Evolutionary conservation across 2,113 vertebrate species (phyloP), one percentile per base, ranked within the genome.

Genomic region (Oreochromis niloticus): DNA sequence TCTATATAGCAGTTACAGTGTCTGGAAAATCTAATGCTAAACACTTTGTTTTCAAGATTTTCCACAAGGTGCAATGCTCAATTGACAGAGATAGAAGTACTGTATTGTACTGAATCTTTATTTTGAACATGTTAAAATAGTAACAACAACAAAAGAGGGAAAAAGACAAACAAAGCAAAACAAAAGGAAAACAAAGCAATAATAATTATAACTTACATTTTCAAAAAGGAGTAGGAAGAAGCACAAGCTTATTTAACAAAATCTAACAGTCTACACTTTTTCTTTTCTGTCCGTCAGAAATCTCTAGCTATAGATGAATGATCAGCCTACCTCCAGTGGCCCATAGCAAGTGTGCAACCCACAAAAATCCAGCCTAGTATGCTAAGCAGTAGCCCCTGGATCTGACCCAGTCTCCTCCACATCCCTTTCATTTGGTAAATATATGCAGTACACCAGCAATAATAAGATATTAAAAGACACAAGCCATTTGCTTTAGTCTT

Each of bases 301-400:
- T 61, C 14, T 36, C 59, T 63, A 63, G 32, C 4, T 63, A n/a
- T 36, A n/a, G 32, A 36, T 50, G 12, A 34, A 79, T 27, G 27
- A 27, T 17, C 17, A 24, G 32, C 75, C 24, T 48, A 96, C 85
- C 98, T 98, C 97, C 97, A 98, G 93, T 96, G 96, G 91, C 97
- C 97, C 90, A 97, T 97, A 89, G 96, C 97, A 81, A 98, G 93
- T 16, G 97, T 97, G 68, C 97, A 97, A 41, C 96, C 97, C 30
- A 97, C 95, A 43, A 97, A 96, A 68, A 96, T 95, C 97, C 97
- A 98, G 66, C 97, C 97, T 2, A 97, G 93, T 13, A 95, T 75
- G 34, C 95, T 93, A 79, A 97, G 94, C 81, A 97, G 79, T 91
- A 97, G 97, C 4, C 96, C 97, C 86, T 96, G 92, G 89, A 98